phyloP scores from a whole-genome alignment of 2,888 invertebrate species.

The Thecophora atra region DNA sequence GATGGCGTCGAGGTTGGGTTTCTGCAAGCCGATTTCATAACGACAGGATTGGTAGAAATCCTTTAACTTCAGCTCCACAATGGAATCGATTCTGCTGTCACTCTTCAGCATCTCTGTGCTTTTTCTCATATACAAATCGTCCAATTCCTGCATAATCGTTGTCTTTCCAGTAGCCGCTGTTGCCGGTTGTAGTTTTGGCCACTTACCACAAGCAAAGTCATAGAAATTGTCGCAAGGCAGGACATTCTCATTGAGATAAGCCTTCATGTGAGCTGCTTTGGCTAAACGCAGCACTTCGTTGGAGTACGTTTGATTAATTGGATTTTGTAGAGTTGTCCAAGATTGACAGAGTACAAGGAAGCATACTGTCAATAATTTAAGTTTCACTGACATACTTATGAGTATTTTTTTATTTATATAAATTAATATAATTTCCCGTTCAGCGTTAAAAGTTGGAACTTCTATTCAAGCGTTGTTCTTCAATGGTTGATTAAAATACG shows the following conservation, averaged over 20 bases:
- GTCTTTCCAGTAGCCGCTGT: conserved; percentile 47
- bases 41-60: conserved; percentile 57
- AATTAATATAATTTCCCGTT: too few species aligned
- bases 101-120: conserved; percentile 55
- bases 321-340: conserved; percentile 10
- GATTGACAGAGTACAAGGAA: conserved; percentile 24
- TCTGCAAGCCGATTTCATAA: conserved; percentile 46
- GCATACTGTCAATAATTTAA: neutral
- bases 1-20: conserved; percentile 44
- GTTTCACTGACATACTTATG: neutral
- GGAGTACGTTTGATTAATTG: conserved; percentile 52
- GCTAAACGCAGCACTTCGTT: conserved; percentile 56
- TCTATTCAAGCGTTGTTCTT: conserved; percentile 4
- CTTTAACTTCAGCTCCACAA: conserved; percentile 55
- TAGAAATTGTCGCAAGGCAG: conserved; percentile 59
- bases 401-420: conserved; percentile 12
- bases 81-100: conserved; percentile 47
- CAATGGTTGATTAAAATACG: conserved; percentile 11
- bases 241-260: conserved; percentile 53
- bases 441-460: too few species aligned
- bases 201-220: conserved; percentile 61
- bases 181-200: conserved; percentile 56
- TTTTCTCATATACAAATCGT: conserved; percentile 55
- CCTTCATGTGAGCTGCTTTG: conserved; percentile 57
- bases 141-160: conserved; percentile 56